phyloP scores from a whole-genome alignment of 2,113 vertebrate genomes.

The Pogona vitticeps region DNA sequence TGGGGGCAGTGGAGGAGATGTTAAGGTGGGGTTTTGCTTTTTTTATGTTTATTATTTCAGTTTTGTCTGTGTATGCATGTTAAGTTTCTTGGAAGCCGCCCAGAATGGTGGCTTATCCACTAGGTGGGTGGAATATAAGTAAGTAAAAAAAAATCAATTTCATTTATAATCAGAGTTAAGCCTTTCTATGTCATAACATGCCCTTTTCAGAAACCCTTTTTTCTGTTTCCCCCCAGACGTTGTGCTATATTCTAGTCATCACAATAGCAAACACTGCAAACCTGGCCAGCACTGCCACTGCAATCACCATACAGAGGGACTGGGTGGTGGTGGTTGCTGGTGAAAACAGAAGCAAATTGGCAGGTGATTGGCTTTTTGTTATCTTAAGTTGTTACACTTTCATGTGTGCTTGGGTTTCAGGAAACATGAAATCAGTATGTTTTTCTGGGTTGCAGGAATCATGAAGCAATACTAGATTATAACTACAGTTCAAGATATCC shows the following conservation, averaged over 20 bases:
- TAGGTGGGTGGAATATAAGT: too few species aligned
- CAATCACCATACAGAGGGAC: slow-evolving; percentile 96
- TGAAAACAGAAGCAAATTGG: slow-evolving; percentile 91
- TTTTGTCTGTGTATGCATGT: too few species aligned
- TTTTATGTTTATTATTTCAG: too few species aligned
- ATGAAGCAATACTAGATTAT: background rate
- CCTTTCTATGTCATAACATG: background rate
- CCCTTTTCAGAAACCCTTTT: background rate
- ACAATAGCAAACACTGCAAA: slow-evolving; percentile 96
- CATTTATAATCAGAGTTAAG: background rate
- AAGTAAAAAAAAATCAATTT: background rate
- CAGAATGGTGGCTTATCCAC: too few species aligned
- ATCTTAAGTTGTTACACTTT: slow-evolving; percentile 36
- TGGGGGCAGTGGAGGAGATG: too few species aligned
- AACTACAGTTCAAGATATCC: slow-evolving; percentile 20
- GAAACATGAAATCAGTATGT: background rate
- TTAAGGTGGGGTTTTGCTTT: too few species aligned
- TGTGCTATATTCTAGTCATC: slow-evolving; percentile 95
- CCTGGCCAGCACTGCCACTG: slow-evolving; percentile 94
- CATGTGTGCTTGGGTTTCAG: background rate
- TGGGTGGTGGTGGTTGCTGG: slow-evolving; percentile 98
- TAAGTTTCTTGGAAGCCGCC: too few species aligned
- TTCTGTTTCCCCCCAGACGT: slow-evolving; percentile 77
- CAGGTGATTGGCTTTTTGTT: slow-evolving; percentile 82
- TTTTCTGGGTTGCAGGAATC: slow-evolving; percentile 13